These are phyloP conservation scores for Euleptes europaea DNA, from an alignment of 2,113 vertebrate species.

Conservation along the genomic window DNA sequence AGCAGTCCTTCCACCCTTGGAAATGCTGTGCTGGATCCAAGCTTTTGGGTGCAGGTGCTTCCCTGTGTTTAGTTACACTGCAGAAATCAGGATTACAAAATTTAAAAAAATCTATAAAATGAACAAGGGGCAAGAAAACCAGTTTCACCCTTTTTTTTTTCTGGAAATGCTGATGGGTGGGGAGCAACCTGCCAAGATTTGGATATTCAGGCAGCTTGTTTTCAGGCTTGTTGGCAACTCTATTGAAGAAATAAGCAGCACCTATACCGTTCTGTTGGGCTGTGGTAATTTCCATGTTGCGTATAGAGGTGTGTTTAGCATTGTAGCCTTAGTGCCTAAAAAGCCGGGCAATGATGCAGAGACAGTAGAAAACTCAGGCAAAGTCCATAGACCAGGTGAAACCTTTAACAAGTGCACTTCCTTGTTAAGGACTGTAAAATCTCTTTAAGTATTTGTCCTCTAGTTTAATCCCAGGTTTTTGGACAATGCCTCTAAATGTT, in stretches of 20 bases:
- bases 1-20: too few relatives aligned
- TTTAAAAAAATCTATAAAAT: neutral
- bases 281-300: too few relatives aligned
- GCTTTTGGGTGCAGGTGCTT: too few relatives aligned
- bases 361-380: neutral
- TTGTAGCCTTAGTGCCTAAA: neutral
- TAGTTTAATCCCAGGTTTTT: constrained; percentile 44
- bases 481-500: constrained; percentile 18
- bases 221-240: neutral
- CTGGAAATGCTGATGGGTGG: neutral
- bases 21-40: too few relatives aligned
- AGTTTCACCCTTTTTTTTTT: neutral
- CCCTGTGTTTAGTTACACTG: too few relatives aligned
- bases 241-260: too few relatives aligned
- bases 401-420: neutral
- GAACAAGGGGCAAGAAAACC: neutral
- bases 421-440: neutral
- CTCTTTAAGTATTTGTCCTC: constrained; percentile 34
- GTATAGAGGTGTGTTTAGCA: neutral
- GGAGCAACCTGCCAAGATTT: neutral
- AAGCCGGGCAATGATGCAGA: neutral
- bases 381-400: neutral
- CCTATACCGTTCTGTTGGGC: too few relatives aligned
- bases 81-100: too few relatives aligned
- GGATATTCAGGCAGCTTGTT: neutral